Evolutionary conservation across 2,113 vertebrate species (phyloP).

Genomic region (Miniopterus natalensis): DNA sequence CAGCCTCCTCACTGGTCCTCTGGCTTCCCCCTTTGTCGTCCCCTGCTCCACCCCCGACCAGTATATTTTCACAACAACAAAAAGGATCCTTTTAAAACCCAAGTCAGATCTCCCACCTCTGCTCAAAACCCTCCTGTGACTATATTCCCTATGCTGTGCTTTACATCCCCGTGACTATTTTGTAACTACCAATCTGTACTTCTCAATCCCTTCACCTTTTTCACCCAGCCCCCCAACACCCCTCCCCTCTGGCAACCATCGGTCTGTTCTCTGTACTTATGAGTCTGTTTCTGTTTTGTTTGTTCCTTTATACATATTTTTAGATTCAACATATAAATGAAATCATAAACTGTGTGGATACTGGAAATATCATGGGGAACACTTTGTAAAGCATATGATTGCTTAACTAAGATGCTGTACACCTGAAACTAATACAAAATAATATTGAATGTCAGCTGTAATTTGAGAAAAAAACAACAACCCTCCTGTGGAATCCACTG

Average conservation of each 20-base stretch:
- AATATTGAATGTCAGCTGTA: background rate
- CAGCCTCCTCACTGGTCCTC: background rate
- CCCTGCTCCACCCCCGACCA: background rate
- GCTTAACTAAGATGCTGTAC: background rate
- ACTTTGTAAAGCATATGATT: background rate
- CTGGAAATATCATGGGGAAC: background rate
- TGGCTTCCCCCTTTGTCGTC: background rate
- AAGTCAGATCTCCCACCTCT: background rate
- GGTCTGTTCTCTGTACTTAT: background rate
- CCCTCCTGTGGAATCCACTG: background rate
- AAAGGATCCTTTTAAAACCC: constrained; percentile 42
- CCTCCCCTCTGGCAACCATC: background rate
- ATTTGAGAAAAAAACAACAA: background rate
- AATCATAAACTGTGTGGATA: background rate
- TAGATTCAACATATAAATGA: background rate
- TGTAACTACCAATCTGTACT: background rate
- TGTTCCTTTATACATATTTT: background rate
- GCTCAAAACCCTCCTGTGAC: background rate
- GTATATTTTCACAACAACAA: background rate
- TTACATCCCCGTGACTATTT: background rate
- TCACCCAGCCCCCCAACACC: background rate
- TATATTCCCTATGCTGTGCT: background rate
- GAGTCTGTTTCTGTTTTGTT: background rate
- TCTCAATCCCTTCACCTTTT: background rate
- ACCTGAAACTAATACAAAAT: background rate